Evolutionary conservation across 1,140 invertebrate species (phyloP).

Genomic region (Achatina immaculata): DNA sequence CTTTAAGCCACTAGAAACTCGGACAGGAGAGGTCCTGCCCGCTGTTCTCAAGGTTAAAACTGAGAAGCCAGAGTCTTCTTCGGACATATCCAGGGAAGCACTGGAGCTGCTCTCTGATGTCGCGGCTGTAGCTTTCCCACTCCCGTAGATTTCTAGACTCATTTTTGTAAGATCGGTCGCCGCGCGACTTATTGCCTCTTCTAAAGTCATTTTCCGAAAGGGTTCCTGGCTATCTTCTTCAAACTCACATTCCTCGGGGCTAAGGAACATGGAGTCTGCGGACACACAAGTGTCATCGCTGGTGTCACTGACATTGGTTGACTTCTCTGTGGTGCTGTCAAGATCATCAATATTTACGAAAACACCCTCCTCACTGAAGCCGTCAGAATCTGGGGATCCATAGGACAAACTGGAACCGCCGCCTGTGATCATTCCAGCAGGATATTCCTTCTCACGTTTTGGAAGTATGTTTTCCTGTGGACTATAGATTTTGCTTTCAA

Average conservation of each 20-base stretch:
- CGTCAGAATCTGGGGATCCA: constrained; percentile 46
- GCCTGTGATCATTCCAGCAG: neutral
- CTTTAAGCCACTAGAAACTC: constrained; percentile 2
- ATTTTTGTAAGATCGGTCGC: constrained; percentile 27
- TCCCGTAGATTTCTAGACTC: neutral
- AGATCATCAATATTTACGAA: constrained; percentile 65
- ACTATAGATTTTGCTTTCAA: neutral
- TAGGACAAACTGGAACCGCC: neutral
- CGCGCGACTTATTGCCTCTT: constrained; percentile 46
- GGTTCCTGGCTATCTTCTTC: neutral
- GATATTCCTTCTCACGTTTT: no score
- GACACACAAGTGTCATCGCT: constrained; percentile 44
- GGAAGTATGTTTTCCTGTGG: neutral
- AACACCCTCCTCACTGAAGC: constrained; percentile 56
- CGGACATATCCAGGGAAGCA: neutral
- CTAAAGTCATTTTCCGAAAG: constrained; percentile 40
- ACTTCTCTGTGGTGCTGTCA: constrained; percentile 35
- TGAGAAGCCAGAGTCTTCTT: neutral
- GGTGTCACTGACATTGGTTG: constrained; percentile 31
- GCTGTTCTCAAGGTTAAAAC: neutral
- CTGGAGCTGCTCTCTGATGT: neutral
- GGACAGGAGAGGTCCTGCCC: constrained; percentile 1
- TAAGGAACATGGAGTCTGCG: constrained; percentile 50
- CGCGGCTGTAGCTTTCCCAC: neutral
- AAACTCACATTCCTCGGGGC: constrained; percentile 45